Evolutionary conservation across 2,888 invertebrate species (phyloP).

Genomic region (Teleogryllus oceanicus): DNA sequence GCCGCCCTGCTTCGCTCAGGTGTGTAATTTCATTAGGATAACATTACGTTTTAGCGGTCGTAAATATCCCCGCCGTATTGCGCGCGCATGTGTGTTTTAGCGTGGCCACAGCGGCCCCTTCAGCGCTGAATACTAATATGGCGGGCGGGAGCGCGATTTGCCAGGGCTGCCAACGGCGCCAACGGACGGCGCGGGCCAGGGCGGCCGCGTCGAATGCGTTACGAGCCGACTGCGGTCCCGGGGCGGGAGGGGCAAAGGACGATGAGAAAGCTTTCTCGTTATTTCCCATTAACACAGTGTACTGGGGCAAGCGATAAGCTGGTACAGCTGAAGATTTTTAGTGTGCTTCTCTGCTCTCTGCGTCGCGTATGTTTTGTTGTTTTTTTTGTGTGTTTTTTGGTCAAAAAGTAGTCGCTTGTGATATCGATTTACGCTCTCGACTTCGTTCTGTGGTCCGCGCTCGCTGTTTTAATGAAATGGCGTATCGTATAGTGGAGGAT

Average conservation of each 20-base stretch:
- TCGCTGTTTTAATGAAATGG: neutral
- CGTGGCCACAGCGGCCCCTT: neutral
- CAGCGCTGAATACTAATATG: neutral
- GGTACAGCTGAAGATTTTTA: neutral
- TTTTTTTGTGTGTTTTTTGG: neutral
- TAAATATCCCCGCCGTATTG: neutral
- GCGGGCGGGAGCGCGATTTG: neutral
- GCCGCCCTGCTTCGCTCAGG: neutral
- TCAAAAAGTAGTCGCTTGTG: neutral
- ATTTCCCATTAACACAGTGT: neutral
- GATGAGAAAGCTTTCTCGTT: no score
- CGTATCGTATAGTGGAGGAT: neutral
- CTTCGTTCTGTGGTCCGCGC: neutral
- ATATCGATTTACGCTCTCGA: neutral
- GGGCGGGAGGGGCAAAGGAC: no score
- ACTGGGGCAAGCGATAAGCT: neutral
- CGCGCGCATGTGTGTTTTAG: constrained; percentile 18
- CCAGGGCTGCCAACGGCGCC: no score
- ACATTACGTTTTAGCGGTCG: neutral
- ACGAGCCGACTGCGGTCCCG: no score
- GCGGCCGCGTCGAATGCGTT: no score
- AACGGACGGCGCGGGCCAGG: no score
- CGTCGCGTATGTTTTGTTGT: no score
- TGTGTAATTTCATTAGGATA: constrained; percentile 18
- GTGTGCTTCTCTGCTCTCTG: neutral